These are phyloP conservation scores for Eciton burchellii DNA, from an alignment of 1,140 invertebrate species.

Conservation along the genomic window DNA sequence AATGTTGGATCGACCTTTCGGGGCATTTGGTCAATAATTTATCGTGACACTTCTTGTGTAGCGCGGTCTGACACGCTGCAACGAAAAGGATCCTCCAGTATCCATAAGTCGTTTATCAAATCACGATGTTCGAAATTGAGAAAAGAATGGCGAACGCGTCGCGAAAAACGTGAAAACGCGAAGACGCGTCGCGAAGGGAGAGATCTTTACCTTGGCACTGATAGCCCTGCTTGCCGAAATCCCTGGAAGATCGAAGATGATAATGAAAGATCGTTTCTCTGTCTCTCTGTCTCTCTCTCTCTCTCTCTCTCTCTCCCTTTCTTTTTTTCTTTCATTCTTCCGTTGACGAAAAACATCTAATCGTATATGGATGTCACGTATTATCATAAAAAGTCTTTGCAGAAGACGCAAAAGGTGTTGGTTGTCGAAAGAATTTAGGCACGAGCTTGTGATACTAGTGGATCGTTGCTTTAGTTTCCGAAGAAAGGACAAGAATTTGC, in stretches of 20 bases:
- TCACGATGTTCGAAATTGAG: not conserved
- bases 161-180: too few species aligned
- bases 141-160: too few species aligned
- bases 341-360: constrained; percentile 1
- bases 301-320: too few species aligned
- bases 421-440: constrained; percentile 99
- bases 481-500: too few species aligned
- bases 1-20: constrained; percentile 87
- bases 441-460: constrained; percentile 99
- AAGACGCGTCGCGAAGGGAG: constrained; percentile 47
- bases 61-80: constrained; percentile 96
- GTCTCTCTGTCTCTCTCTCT: too few species aligned
- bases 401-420: constrained; percentile 99
- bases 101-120: not conserved
- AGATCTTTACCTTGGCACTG: constrained; percentile 94
- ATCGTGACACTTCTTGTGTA: constrained; percentile 98
- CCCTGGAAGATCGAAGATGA: constrained; percentile 86
- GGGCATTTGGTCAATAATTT: constrained; percentile 98
- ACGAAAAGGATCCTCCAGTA: constrained; percentile 77
- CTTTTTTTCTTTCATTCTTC: too few species aligned
- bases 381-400: constrained; percentile 98
- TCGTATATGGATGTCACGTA: constrained; percentile 8
- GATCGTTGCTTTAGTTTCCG: too few species aligned
- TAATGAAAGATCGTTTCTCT: not conserved
- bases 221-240: constrained; percentile 99